Percentiles rank a stretch among this genome's conserved stretches.
Conservation (phyloP, 2,113 vertebrate genomes). For the Grammomys surdaster region DNA sequence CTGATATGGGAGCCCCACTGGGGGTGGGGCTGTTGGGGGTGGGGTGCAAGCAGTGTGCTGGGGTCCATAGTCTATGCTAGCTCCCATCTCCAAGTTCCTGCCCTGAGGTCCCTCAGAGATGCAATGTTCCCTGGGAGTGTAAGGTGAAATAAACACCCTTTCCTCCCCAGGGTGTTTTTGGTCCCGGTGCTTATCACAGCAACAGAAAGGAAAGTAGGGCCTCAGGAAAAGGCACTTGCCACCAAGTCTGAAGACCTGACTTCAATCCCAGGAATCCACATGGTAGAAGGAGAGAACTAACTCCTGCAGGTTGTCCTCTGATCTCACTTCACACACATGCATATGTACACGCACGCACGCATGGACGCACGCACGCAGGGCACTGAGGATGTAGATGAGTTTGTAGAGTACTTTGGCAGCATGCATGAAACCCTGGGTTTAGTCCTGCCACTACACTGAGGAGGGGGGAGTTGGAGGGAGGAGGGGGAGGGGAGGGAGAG, state of each 20-base stretch:
- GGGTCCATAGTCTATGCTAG: background rate
- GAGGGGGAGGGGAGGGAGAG: background rate
- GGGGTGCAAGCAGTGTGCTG: background rate
- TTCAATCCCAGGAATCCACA: background rate
- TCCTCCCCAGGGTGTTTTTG: background rate
- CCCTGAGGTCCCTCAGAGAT: background rate
- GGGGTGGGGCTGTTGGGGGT: background rate
- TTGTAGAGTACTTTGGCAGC: background rate
- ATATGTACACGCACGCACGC: no score
- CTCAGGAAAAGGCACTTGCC: background rate
- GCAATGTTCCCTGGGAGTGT: background rate
- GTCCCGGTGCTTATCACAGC: background rate
- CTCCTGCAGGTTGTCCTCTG: background rate
- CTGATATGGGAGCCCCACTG: background rate
- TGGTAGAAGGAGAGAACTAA: background rate
- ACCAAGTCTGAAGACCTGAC: background rate
- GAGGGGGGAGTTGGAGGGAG: background rate
- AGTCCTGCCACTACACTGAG: background rate
- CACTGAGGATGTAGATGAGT: background rate
- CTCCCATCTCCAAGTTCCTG: background rate
- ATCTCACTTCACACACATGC: background rate
- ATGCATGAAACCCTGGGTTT: background rate
- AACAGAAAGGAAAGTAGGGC: background rate
- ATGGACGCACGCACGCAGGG: no score
- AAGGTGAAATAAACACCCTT: background rate